Base-by-base conservation (phyloP, 2,797 vertebrate species). In the Falco concolor region DNA sequence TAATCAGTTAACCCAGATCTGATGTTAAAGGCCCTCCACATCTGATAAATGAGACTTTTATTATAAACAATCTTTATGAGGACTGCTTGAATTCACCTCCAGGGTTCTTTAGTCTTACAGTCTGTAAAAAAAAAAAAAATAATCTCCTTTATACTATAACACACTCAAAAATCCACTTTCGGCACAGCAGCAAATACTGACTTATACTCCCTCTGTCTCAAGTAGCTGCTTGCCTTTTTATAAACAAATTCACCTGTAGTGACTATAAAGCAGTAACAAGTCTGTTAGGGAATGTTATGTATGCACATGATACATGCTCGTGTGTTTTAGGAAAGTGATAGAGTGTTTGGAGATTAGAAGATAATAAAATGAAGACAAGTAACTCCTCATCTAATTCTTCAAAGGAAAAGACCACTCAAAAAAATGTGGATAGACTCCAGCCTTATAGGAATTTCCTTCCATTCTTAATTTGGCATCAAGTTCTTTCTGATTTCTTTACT, bases 201-300 rank as follows among this genome's bases (percentile, higher is more conserved):
- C n/a, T 77, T 73, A 54, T 2, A 54, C 27, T 68, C n/a, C 25
- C 8, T 59, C 72, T 72, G 36, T 57, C 77, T 90, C 86, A 89
- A 84, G 77, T 56, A 95, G 57, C n/a, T 67, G 52, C 72, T 87
- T 93, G 82, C 54, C 42, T 95, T 93, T 74, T 81, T 49, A 84
- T 47, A 78, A 86, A 64, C 38, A 83, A 94, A 88, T 94, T 75
- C 77, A 95, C 74, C 74, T 90, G 80, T 86, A 89, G 80, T 38
- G 45, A 69, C 57, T 63, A 30, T 42, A 72, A 90, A 84, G 36
- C 59, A 87, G 25, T 38, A 79, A 67, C 12, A 70, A 69, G 67
- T 53, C 49, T 92, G 64, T 38, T 28, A 59, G 44, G 44, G 70
- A 88, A 86, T 52, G 36, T 19, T 52, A 32, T 15, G 5, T 24